Base-by-base conservation (phyloP, 2,113 vertebrate species). In the Istiophorus platypterus region DNA sequence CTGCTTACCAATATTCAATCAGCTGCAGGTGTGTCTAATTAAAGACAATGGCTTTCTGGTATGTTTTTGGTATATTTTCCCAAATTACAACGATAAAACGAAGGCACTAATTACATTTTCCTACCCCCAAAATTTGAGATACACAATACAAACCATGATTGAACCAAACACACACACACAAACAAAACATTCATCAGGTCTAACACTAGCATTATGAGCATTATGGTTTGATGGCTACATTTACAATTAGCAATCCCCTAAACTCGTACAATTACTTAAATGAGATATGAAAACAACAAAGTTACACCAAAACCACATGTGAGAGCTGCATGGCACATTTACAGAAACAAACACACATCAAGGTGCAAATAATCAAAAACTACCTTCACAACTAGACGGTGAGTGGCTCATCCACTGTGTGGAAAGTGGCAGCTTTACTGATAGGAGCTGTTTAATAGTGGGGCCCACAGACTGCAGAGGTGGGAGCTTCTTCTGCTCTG, bases 11-110 rank as follows among this genome's bases (percentile, higher is more conserved):
- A 39, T 6, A 17, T 9, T 75, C 78, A 82, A 69, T 87, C 80
- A 64, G 77, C 64, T 20, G 52, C 81, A 63, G 76, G 20, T 52
- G 62, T 24, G 20, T 6, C 79, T 49, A 74, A 86, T 90, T 80
- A 80, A 54, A 26, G 24, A 37, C 41, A 58, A 65, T 5, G 7
- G 76, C 39, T 15, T 81, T 52, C 82, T 62, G 74, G 69, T 80
- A 74, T 12, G 34, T 74, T 45, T 41, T 11, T 47, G 41, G 41
- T 6, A 61, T 7, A 9, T 24, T 45, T 47, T 42, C 7, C 41
- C 22, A 67, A 80, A 82, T 54, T 27, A 56, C 41, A 18, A 34
- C 17, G 76, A 51, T 11, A 59, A 69, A 17, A 68, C 4, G 0
- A 52, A 72, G 14, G 4, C 39, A 66, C 2, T 24, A 64, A 81